Evolutionary conservation across 1,140 invertebrate genomes (phyloP), one percentile per base, ranked within the genome.

Genomic region (Phenacoccus solenopsis): DNA sequence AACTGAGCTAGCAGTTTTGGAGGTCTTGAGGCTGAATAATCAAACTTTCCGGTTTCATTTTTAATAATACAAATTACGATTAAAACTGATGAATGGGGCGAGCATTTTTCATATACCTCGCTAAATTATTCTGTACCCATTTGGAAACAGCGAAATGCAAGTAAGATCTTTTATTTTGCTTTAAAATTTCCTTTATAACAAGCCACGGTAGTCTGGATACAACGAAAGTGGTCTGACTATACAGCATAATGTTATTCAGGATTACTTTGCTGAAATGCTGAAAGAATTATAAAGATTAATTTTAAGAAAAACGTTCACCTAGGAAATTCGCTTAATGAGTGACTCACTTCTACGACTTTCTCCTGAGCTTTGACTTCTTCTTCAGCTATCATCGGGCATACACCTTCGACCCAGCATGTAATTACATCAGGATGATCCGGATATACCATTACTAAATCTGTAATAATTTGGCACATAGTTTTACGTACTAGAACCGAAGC

Each of bases 341-440:
- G 21, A 70, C 68, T 73, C 28, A 78, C 76, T 67, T 84, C 82
- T 27, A 86, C 72, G 57, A 84, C 84, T 74, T 85, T 85, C 68
- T 85, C 84, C 71, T 86, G 83, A 0, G 85, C 81, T 72, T 82
- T 84, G 0, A 76, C 75, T 75, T 87, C 86, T 22, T 83, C 76
- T 75, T 88, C 86, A 72, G 82, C 81, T 28, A 86, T 79, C 28
- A 83, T 78, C 1, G 85, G 84, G 1, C 87, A 72, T n/a, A 85
- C 81, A 4, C 81, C 78, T 61, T 77, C 74, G 3, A 83, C 77
- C 82, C 82, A 84, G 21, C 77, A 75, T 25, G 78, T 75, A 35
- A 82, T 76, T 1, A 86, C 72, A n/a, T 72, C 35, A 1, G 74
- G 69, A 72, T 82, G 75, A 16, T 76, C 73, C 0, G 83, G 81